A percentile compares a stretch with the other conserved stretches of the same genome.
phyloP scores from a whole-genome alignment of 1,140 invertebrate species.

The Argopecten irradians region DNA sequence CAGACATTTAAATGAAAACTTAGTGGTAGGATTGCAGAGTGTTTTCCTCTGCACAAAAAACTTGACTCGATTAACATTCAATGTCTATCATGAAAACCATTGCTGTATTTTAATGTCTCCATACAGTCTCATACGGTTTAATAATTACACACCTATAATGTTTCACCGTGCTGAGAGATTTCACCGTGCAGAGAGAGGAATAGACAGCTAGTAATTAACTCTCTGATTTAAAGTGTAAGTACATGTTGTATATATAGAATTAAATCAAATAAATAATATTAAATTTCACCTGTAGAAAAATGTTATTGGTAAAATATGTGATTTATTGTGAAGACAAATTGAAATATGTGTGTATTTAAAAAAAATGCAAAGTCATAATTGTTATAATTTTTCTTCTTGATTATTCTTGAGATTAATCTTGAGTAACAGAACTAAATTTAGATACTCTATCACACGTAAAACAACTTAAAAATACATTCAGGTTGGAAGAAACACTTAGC shows the following conservation, averaged over 20 bases:
- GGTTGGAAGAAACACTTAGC: not conserved
- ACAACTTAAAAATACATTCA: not conserved
- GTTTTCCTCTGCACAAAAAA: too few species aligned
- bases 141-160: not conserved
- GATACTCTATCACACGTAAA: not conserved
- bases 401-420: not conserved
- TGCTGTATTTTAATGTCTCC: too few species aligned
- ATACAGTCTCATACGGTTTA: not conserved
- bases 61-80: too few species aligned
- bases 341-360: not conserved
- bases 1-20: not conserved
- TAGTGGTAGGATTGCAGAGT: too few species aligned
- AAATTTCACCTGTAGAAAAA: not conserved
- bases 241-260: not conserved
- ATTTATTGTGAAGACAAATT: not conserved
- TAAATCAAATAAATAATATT: not conserved
- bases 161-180: slow-evolving; percentile 1
- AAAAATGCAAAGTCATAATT: not conserved
- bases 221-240: not conserved
- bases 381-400: not conserved
- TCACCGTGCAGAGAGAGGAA: not conserved
- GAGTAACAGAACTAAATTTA: not conserved
- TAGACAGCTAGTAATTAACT: slow-evolving; percentile 8
- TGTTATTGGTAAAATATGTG: not conserved
- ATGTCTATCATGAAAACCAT: too few species aligned